Percentiles rank a stretch among this genome's conserved stretches.
phyloP scores from a whole-genome alignment of 2,888 invertebrate species.

The Hypomecis punctinalis region DNA sequence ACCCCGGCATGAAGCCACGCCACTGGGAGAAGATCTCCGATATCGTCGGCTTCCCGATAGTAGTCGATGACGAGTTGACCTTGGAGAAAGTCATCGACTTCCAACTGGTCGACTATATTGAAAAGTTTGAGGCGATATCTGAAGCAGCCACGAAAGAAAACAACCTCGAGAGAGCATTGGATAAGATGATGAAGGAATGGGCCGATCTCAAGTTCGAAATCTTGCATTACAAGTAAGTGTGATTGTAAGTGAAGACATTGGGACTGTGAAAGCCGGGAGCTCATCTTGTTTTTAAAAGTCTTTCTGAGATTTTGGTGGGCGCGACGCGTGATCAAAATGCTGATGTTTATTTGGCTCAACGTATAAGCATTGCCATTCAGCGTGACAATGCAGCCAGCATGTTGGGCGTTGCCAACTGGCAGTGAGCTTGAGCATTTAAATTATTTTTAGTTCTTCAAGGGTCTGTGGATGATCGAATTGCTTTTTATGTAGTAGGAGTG shows the following conservation, averaged over 20 bases:
- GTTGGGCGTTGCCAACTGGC: too few relatives aligned
- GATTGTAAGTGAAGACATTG: constrained; percentile 2
- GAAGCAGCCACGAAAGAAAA: constrained; percentile 98
- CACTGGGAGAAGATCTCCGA: constrained; percentile 98
- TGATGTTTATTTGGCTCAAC: too few relatives aligned
- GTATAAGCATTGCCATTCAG: too few relatives aligned
- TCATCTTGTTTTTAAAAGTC: too few relatives aligned
- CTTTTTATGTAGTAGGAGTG: too few relatives aligned
- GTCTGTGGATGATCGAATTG: too few relatives aligned
- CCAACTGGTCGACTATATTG: constrained; percentile 93
- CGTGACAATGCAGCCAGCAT: too few relatives aligned
- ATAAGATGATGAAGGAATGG: constrained; percentile 97
- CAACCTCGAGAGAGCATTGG: constrained; percentile 94
- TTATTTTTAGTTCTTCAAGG: too few relatives aligned
- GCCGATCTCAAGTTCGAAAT: constrained; percentile 90
- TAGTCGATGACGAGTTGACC: constrained; percentile 92
- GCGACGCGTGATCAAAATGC: too few relatives aligned
- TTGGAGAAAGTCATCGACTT: constrained; percentile 95
- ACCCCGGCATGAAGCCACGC: constrained; percentile 95
- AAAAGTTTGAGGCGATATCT: constrained; percentile 95
- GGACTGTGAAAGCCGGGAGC: too few relatives aligned
- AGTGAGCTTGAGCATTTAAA: too few relatives aligned
- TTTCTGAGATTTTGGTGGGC: too few relatives aligned
- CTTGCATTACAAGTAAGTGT: constrained; percentile 87
- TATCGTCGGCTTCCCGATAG: constrained; percentile 96